phyloP scores from a whole-genome alignment of 23 tunicate species.

The Halocynthia aurantium region DNA sequence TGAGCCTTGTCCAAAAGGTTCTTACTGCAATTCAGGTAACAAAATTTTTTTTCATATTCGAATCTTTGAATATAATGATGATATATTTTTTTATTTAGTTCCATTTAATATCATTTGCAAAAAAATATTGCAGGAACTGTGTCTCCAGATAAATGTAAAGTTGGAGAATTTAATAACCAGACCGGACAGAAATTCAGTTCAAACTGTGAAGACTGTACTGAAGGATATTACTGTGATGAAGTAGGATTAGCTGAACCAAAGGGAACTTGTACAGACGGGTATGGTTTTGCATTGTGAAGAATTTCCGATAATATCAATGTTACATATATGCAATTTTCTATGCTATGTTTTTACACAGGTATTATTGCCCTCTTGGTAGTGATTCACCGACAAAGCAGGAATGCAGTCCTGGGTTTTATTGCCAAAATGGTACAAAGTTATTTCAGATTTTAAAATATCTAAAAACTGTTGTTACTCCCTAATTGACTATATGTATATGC shows the following conservation, averaged over 20 bases:
- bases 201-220: conserved; percentile 72
- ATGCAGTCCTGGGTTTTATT: conserved; percentile 73
- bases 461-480: background rate
- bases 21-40: conserved; percentile 75
- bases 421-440: conserved; percentile 34
- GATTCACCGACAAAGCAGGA: conserved; percentile 17
- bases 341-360: conserved; percentile 24
- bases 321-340: conserved; percentile 4
- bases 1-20: conserved; percentile 63
- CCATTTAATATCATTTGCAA: background rate
- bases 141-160: conserved; percentile 27
- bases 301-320: background rate
- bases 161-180: conserved; percentile 74
- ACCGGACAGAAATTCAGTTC: conserved; percentile 37
- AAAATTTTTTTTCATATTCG: background rate
- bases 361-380: conserved; percentile 64
- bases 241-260: conserved; percentile 35
- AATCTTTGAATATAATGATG: background rate
- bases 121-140: background rate
- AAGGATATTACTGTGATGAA: conserved; percentile 81
- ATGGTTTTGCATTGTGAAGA: background rate
- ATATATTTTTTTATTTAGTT: background rate
- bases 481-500: background rate
- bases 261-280: conserved; percentile 63
- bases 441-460: background rate